Conservation (phyloP, 2,113 vertebrate genomes). For the Engystomops pustulosus region DNA sequence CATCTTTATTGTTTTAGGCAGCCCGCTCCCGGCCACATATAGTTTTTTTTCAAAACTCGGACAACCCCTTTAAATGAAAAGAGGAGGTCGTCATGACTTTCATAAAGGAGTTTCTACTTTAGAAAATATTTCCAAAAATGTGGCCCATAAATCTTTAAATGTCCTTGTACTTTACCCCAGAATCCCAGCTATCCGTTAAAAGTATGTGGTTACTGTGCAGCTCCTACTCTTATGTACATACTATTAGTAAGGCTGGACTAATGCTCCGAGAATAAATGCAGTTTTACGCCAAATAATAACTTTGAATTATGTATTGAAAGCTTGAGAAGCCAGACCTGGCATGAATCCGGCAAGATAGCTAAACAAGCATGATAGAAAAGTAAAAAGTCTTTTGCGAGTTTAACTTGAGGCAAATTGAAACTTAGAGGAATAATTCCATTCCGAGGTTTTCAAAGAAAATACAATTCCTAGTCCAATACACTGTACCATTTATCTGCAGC, state of each 20-base stretch:
- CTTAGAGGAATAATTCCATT: slow-evolving; percentile 58
- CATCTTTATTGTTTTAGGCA: too few species aligned
- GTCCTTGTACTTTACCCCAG: too few species aligned
- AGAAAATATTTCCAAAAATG: too few species aligned
- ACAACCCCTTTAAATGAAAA: too few species aligned
- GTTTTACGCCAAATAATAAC: neutral
- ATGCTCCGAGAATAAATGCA: neutral
- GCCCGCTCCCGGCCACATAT: too few species aligned
- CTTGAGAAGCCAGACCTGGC: neutral
- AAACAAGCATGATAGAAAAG: slow-evolving; percentile 13
- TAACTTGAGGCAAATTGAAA: slow-evolving; percentile 69
- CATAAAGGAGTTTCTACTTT: too few species aligned
- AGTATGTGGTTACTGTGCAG: too few species aligned
- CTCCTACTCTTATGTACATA: neutral
- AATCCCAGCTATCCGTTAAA: too few species aligned
- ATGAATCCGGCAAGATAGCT: neutral
- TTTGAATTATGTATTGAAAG: neutral
- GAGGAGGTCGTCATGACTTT: too few species aligned
- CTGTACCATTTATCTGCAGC: slow-evolving; percentile 65
- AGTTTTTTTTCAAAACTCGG: too few species aligned
- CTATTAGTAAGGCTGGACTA: neutral
- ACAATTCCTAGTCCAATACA: slow-evolving; percentile 63
- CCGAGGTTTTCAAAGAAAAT: slow-evolving; percentile 51
- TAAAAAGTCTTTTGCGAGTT: slow-evolving; percentile 57
- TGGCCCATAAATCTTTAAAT: too few species aligned